Base-by-base conservation (phyloP, 2,888 invertebrate genomes). In the Tachina fera region DNA sequence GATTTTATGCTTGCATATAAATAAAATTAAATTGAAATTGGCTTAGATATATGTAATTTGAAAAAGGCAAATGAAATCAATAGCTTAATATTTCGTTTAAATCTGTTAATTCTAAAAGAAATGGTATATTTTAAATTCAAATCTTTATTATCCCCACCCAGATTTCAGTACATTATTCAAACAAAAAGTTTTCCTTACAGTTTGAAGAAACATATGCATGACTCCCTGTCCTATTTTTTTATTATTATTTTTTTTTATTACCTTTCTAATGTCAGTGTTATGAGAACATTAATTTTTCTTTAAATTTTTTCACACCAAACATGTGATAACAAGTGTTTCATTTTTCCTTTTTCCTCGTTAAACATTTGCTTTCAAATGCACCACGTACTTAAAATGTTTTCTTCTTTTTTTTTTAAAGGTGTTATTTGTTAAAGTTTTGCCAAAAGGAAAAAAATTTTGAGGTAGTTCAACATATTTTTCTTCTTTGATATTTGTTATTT, bases 241-340 rank as follows among this genome's bases (percentile, higher is more conserved):
- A 22, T 45, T 53, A 31, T 56, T 45, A 16, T 3, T 11, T n/a
- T 3, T 3, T 47, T 47, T 68, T 60, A 60, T 70, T 58, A 41
- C 11, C 19, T 43, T 68, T 9, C 19, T 71, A 76, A 83, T 71
- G 71, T 58, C 58, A 71, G 58, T 58, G 70, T 71, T 45, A 53
- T 72, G 53, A 78, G 45, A 74, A 65, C 72, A 83, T 83, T 72
- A 58, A 65, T 72, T 78, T 83, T 60, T 19, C 45, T 74, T 68
- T 61, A 1, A 67, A 60, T 51, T 67, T 58, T 77, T 65, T 14
- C 67, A 19, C 58, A 47, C 49, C 45, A 45, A 71, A 77, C 49
- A 81, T 81, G 68, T 77, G 76, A 77, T 65, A 83, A 77, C 83
- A 67, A 74, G 47, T 67, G 60, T 83, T 77, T 68, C 61, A 22